phyloP scores from a whole-genome alignment of 2,797 vertebrate species.

The Anolis apletophallus region DNA sequence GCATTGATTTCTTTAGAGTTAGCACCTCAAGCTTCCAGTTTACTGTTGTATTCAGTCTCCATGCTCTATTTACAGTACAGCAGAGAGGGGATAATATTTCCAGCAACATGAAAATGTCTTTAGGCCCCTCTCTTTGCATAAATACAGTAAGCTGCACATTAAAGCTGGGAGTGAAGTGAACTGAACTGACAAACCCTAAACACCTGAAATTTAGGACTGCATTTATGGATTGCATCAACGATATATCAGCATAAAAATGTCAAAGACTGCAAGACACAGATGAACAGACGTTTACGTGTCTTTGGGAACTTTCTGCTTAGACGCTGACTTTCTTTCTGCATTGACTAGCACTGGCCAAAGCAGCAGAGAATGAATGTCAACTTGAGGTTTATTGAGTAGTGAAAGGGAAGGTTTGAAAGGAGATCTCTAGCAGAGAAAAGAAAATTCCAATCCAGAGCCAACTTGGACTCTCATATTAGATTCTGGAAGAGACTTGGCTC shows the following conservation, averaged over 20 bases:
- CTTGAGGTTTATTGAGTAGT: constrained; percentile 15
- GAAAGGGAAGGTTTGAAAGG: neutral
- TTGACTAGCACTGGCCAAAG: constrained; percentile 39
- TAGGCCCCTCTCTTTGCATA: constrained; percentile 52
- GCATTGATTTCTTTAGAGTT: constrained; percentile 52
- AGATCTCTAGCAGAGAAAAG: neutral
- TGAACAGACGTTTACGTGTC: constrained; percentile 27
- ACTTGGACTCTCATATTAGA: neutral
- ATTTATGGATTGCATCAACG: constrained; percentile 58
- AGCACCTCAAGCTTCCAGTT: constrained; percentile 53
- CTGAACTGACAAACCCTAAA: constrained; percentile 54
- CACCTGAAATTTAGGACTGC: constrained; percentile 56
- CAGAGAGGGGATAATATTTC: constrained; percentile 62
- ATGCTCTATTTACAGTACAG: constrained; percentile 50
- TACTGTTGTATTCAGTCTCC: constrained; percentile 37
- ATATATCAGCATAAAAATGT: constrained; percentile 55
- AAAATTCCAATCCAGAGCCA: too few relatives aligned
- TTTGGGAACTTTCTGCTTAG: constrained; percentile 58
- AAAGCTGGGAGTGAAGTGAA: constrained; percentile 45
- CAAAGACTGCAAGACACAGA: constrained; percentile 48
- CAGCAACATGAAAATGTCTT: constrained; percentile 54
- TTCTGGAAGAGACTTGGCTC: neutral
- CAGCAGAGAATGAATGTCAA: neutral
- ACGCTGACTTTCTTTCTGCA: constrained; percentile 16
- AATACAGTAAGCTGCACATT: constrained; percentile 51